Conservation (phyloP, 1,140 invertebrate genomes). For the Drosophila mauritiana region DNA sequence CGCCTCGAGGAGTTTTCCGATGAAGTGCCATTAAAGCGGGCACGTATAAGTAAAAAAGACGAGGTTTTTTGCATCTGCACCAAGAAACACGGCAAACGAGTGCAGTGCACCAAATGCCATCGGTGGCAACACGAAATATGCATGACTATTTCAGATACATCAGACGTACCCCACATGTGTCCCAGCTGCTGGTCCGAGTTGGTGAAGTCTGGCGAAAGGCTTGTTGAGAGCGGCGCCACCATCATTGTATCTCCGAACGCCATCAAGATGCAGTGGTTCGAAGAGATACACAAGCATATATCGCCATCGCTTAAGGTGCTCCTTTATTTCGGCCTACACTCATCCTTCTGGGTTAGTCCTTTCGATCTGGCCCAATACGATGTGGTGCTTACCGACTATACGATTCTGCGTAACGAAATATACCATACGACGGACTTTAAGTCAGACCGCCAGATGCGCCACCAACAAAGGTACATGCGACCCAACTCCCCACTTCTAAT, state of each 20-base stretch:
- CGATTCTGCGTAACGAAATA: conserved; percentile 87
- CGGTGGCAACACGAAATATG: conserved; percentile 68
- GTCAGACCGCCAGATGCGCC: conserved; percentile 56
- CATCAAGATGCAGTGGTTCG: conserved; percentile 90
- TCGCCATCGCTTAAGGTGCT: conserved; percentile 84
- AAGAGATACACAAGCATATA: conserved; percentile 90
- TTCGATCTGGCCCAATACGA: conserved; percentile 88
- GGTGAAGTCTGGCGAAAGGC: conserved; percentile 3
- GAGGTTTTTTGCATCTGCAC: conserved; percentile 59
- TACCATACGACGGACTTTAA: conserved; percentile 82
- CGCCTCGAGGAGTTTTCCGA: conserved; percentile 28
- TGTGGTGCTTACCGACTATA: conserved; percentile 91
- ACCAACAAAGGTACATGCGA: conserved; percentile 59
- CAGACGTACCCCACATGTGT: conserved; percentile 50
- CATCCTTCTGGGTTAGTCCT: conserved; percentile 88
- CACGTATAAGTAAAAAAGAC: neutral
- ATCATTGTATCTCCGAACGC: conserved; percentile 90
- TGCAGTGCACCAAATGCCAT: conserved; percentile 57
- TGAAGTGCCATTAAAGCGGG: conserved; percentile 44
- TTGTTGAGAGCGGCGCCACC: conserved; percentile 87
- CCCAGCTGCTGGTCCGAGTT: conserved; percentile 71
- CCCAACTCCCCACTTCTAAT: conserved; percentile 87
- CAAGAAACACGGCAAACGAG: neutral
- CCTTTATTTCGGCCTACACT: conserved; percentile 86
- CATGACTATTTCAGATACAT: conserved; percentile 19